phyloP scores from a whole-genome alignment of 1,140 invertebrate species.

The Trinorchestia longiramus region DNA sequence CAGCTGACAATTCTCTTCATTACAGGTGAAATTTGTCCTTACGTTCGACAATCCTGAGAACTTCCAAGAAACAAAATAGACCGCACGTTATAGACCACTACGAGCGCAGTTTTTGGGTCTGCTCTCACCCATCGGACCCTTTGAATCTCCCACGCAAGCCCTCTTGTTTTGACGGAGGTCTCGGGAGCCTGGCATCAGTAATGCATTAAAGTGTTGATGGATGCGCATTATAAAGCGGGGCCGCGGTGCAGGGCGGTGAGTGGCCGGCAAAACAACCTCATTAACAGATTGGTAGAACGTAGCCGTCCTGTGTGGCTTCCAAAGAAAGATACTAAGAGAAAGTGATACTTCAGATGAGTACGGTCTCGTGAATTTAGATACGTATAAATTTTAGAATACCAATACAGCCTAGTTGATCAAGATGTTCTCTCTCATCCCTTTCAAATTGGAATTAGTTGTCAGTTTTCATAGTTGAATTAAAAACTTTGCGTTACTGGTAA shows the following conservation, averaged over 20 bases:
- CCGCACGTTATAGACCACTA: background rate
- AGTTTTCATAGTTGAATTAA: too few relatives aligned
- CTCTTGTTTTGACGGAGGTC: constrained; percentile 33
- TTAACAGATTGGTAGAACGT: constrained; percentile 16
- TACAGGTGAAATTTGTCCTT: too few relatives aligned
- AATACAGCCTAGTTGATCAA: too few relatives aligned
- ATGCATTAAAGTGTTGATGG: constrained; percentile 46
- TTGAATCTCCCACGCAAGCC: background rate
- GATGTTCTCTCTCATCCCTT: too few relatives aligned
- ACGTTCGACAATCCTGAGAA: background rate
- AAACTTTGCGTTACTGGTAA: too few relatives aligned
- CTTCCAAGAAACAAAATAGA: background rate
- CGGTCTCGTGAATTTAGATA: background rate
- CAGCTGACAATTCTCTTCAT: background rate
- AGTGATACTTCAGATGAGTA: background rate
- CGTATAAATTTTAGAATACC: background rate
- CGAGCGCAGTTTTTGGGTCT: background rate
- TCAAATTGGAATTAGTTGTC: too few relatives aligned
- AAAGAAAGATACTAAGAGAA: background rate
- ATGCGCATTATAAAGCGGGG: background rate
- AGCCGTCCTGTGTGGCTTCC: background rate
- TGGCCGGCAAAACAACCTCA: constrained; percentile 12
- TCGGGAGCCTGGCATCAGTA: constrained; percentile 24
- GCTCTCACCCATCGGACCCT: background rate
- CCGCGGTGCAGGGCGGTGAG: background rate